phyloP scores from a whole-genome alignment of 2,113 vertebrate species.

The Elachura formosa region DNA sequence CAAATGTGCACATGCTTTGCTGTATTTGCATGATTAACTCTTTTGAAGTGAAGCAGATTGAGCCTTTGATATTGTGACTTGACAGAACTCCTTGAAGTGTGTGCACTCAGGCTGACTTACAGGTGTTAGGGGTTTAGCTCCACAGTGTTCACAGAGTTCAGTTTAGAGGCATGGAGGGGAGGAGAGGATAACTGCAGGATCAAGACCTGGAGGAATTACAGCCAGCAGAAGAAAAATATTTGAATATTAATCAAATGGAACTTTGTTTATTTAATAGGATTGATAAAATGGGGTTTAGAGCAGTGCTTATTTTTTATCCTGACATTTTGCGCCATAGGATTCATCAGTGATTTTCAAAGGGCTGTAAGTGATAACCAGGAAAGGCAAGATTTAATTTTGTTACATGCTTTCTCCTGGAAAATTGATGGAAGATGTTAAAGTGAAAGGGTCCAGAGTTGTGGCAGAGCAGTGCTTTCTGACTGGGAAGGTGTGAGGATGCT shows the following conservation, averaged over 20 bases:
- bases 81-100: conserved; percentile 28
- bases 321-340: neutral
- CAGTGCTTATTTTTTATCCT: neutral
- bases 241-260: neutral
- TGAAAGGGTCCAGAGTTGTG: neutral
- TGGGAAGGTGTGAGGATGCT: neutral
- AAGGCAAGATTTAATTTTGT: neutral
- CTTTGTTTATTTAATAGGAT: neutral
- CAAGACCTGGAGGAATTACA: neutral
- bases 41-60: conserved; percentile 44
- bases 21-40: conserved; percentile 36
- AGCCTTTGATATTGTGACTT: conserved; percentile 49
- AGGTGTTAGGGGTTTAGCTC: neutral
- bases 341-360: neutral
- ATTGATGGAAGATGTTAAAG: neutral
- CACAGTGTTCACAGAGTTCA: neutral
- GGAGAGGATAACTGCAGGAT: neutral
- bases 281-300: neutral
- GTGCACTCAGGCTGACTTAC: neutral
- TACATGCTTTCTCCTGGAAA: neutral
- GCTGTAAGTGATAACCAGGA: neutral
- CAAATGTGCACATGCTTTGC: conserved; percentile 32
- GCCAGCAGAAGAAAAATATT: neutral
- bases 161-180: neutral
- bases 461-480: neutral